Base-by-base conservation (phyloP, 1,140 invertebrate species). In the Bombus waltoni region DNA sequence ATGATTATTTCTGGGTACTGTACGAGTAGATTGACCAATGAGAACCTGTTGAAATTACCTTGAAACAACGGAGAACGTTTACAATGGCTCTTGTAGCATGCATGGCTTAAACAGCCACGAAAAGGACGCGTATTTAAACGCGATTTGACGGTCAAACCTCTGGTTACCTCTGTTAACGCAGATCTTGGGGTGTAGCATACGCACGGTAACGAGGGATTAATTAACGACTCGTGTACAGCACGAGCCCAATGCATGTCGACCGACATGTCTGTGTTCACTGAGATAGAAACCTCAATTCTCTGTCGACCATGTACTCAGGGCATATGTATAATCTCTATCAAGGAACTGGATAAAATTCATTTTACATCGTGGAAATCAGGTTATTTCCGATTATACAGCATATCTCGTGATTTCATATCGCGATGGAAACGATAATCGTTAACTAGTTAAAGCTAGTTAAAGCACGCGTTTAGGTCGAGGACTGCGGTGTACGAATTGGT, bases 121-220 rank as follows among this genome's bases (percentile, higher is more conserved):
- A 70, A 80, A 90, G 88, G 90, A 89, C 85, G 85, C 76, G 90
- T 91, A 91, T 85, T 87, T 85, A 80, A 71, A 81, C 87, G 88
- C 78, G 86, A 91, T 90, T 88, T 89, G 86, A 85, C 86, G 84
- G 87, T 87, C 86, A 87, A 89, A 88, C 91, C 82, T 85, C 85
- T 83, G 84, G 78, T 70, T 85, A 80, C 82, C 71, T 87, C 76
- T 88, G 88, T 92, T 88, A 89, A 85, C 86, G 84, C 87, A 84
- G 87, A 86, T 91, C 89, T 92, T 92, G 84, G 79, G 59, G 40
- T 83, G 76, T 86, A 87, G 86, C 66, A 44, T 82, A 85, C 77
- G 85, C 82, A 84, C 82, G 70, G 86, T 89, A 91, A 89, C 88
- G 88, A 88, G 85, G 88, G 88, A 92, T 91, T 92, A 91, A 92